Evolutionary conservation across 2,113 vertebrate species (phyloP), one percentile per base, ranked within the genome.

Genomic region (Equus przewalskii): DNA sequence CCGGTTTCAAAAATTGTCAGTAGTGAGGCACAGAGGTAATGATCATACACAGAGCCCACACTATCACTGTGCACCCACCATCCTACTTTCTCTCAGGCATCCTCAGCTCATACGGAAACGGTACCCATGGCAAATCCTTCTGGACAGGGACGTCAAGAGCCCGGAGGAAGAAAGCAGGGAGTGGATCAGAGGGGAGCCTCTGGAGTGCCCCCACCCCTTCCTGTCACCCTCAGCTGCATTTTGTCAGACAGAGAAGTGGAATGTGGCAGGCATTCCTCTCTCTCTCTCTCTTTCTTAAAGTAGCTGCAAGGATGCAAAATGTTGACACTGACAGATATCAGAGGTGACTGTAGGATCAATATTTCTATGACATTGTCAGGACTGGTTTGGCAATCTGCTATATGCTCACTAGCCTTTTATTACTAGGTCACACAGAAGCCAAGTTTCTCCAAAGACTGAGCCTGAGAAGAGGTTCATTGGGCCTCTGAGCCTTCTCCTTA

Each of bases 261-360:
- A 46, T 3, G 36, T 1, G 3, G 18, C 33, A 30, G 2, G 16
- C 16, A 14, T 6, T 6, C 22, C 33, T 64, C 7, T 1, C 62
- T 16, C 6, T 18, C 33, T 14, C 22, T 6, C 16, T 67, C 14
- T 13, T n/a, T 94, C 49, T 79, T 14, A 33, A 51, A 54, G 33
- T 26, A 92, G 49, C 28, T 89, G 62, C 51, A 64, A 92, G 28
- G 62, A 95, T 76, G 82, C 26, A 79, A 88, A 91, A 72, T 81
- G 80, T 65, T 91, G 96, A 89, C 82, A 51, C n/a, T 97, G 96
- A 97, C 80, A 79, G 76, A 58, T 64, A 97, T 73, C 22, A 46
- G 69, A 67, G 87, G 87, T 86, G 94, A 96, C 96, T 33, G 75
- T 0, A 33, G 36, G 81, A 96, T 93, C 90, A 36, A 92, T 93